These are phyloP conservation scores for Danaus plexippus DNA, from an alignment of 1,140 invertebrate species.

Conservation along the genomic window DNA sequence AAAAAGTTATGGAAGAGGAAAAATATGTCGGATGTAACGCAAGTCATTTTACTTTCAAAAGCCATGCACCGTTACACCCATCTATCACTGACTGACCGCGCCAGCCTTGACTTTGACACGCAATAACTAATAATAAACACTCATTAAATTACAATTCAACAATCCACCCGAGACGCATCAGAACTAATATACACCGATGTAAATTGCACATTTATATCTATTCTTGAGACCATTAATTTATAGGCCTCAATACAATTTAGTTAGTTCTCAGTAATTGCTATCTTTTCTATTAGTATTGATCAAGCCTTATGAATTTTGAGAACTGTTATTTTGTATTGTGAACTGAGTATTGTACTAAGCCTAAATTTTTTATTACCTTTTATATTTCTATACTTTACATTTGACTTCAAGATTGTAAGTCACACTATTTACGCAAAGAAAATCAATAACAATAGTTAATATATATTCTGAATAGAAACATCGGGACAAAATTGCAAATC, in stretches of 20 bases:
- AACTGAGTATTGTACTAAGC: no score
- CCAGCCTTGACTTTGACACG: constrained; percentile 25
- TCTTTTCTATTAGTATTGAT: constrained; percentile 11
- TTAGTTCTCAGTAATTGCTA: constrained; percentile 16
- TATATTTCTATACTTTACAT: no score
- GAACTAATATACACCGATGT: neutral
- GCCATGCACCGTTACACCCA: neutral
- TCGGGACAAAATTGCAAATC: no score
- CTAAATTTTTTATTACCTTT: no score
- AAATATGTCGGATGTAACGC: no score
- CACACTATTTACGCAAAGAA: no score
- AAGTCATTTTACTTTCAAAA: no score
- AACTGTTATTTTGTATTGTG: no score
- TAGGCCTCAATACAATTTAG: constrained; percentile 12
- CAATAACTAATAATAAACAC: constrained; percentile 12
- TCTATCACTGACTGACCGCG: constrained; percentile 18
- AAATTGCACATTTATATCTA: constrained; percentile 7
- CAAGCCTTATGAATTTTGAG: neutral
- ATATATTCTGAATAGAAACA: no score
- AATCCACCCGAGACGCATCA: constrained; percentile 6
- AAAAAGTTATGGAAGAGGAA: no score
- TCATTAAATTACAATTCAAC: constrained; percentile 10
- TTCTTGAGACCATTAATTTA: constrained; percentile 1
- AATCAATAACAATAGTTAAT: no score
- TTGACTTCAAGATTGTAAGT: no score